Evolutionary conservation across 2,113 vertebrate species (phyloP).

Genomic region (Nanorana parkeri): DNA sequence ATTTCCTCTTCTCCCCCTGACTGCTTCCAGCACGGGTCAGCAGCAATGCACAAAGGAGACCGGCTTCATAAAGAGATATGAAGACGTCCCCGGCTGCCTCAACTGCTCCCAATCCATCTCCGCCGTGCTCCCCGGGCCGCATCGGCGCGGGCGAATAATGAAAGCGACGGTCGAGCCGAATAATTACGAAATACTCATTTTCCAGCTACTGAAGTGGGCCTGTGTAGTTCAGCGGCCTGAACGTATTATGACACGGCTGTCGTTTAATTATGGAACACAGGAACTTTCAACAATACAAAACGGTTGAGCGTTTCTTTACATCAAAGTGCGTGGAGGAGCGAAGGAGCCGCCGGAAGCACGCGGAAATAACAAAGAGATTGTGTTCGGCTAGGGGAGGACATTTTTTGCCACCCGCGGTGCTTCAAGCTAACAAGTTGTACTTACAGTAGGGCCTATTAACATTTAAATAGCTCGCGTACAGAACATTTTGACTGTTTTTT

Average conservation of each 20-base stretch:
- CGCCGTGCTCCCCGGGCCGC: background rate
- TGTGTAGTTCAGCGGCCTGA: background rate
- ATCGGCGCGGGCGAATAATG: slow-evolving; percentile 8
- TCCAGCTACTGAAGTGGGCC: background rate
- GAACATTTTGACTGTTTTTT: slow-evolving; percentile 15
- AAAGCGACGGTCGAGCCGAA: slow-evolving; percentile 23
- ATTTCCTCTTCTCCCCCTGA: slow-evolving; percentile 11
- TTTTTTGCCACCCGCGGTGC: slow-evolving; percentile 27
- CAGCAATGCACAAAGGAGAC: slow-evolving; percentile 24
- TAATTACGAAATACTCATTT: slow-evolving; percentile 48
- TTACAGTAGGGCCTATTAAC: slow-evolving; percentile 40
- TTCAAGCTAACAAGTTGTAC: slow-evolving; percentile 35
- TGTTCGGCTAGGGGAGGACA: background rate
- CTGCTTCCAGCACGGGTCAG: slow-evolving; percentile 26
- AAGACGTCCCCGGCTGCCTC: slow-evolving; percentile 6
- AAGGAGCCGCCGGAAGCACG: slow-evolving; percentile 3
- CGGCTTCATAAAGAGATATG: slow-evolving; percentile 20
- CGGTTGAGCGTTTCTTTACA: slow-evolving; percentile 10
- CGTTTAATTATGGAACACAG: slow-evolving; percentile 36
- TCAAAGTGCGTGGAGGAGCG: slow-evolving; percentile 19
- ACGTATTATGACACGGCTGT: background rate
- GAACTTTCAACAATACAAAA: slow-evolving; percentile 23
- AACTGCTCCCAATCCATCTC: background rate
- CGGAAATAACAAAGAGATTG: background rate
- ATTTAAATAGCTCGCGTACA: slow-evolving; percentile 39